These are phyloP conservation scores for Geodia barretti DNA, from an alignment of 37 sponge, comb jelly and placozoan genomes.

Conservation along the genomic window DNA sequence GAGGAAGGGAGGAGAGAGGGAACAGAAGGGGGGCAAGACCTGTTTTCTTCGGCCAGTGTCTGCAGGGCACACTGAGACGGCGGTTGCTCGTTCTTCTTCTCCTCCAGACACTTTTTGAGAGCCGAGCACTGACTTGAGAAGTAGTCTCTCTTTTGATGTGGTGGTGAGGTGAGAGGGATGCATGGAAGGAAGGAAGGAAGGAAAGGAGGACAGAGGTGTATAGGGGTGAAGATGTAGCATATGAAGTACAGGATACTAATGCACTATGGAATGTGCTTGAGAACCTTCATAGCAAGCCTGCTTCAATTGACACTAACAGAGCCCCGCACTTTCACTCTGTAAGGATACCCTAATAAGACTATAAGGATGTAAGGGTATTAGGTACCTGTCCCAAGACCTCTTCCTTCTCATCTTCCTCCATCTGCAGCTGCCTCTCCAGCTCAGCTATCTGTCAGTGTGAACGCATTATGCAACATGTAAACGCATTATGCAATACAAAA, in stretches of 20 bases:
- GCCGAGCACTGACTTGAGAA: slow-evolving; percentile 42
- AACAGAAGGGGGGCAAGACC: neutral
- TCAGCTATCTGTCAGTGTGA: slow-evolving; percentile 3
- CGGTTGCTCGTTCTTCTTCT: slow-evolving; percentile 12
- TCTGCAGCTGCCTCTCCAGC: slow-evolving; percentile 43
- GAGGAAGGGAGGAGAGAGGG: too few relatives aligned
- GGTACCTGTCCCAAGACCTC: slow-evolving; percentile 33
- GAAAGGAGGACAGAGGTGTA: neutral
- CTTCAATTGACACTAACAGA: too few relatives aligned
- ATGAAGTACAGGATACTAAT: too few relatives aligned
- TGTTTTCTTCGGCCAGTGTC: slow-evolving; percentile 49
- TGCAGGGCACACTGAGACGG: slow-evolving; percentile 41
- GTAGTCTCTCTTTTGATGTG: slow-evolving; percentile 33
- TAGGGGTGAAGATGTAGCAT: too few relatives aligned
- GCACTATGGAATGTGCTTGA: too few relatives aligned
- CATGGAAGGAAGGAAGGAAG: too few relatives aligned
- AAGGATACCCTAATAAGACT: too few relatives aligned
- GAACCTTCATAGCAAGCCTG: too few relatives aligned
- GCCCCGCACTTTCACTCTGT: too few relatives aligned
- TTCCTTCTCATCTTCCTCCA: slow-evolving; percentile 64
- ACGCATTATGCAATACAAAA: neutral
- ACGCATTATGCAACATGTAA: neutral
- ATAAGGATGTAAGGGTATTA: too few relatives aligned
- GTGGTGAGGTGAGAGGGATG: too few relatives aligned
- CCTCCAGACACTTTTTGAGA: slow-evolving; percentile 44